phyloP scores from a whole-genome alignment of 1,140 invertebrate genomes.

The Leptoteleia sp. region DNA sequence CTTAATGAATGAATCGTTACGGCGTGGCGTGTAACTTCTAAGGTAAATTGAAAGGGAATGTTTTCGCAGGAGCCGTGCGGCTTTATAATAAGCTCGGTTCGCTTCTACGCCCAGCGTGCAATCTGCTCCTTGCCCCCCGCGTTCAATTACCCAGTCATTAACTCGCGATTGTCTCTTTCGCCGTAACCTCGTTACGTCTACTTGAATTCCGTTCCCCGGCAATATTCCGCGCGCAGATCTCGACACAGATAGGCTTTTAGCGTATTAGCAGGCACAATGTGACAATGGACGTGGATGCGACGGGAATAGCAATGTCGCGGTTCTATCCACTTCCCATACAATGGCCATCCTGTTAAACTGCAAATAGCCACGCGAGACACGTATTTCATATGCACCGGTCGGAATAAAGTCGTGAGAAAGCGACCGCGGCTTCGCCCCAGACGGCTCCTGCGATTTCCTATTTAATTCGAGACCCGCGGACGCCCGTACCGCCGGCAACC shows the following conservation, averaged over 20 bases:
- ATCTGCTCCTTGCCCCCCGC: constrained; percentile 60
- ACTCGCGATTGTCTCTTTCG: constrained; percentile 78
- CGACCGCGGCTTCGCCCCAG: constrained; percentile 1
- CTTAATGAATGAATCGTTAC: constrained; percentile 53
- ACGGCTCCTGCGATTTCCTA: constrained; percentile 10
- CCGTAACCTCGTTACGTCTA: constrained; percentile 78
- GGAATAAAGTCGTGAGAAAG: constrained; percentile 56
- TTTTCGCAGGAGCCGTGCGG: constrained; percentile 46
- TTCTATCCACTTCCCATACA: constrained; percentile 77
- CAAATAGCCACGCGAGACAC: constrained; percentile 70
- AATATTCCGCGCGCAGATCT: constrained; percentile 75
- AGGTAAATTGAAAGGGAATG: constrained; percentile 63
- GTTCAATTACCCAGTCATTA: constrained; percentile 80
- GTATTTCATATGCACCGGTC: constrained; percentile 71
- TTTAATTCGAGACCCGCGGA: constrained; percentile 10
- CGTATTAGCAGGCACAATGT: constrained; percentile 77
- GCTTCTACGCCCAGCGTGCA: constrained; percentile 31
- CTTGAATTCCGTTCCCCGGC: constrained; percentile 76
- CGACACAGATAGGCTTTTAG: constrained; percentile 81
- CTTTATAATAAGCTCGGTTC: constrained; percentile 60
- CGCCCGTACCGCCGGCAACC: background rate
- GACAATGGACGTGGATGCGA: constrained; percentile 77
- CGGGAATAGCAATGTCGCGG: constrained; percentile 78
- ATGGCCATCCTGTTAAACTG: constrained; percentile 59
- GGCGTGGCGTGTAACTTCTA: constrained; percentile 32